Evolutionary conservation across 2,888 invertebrate species (phyloP).

Genomic region (Dasypolia templi): DNA sequence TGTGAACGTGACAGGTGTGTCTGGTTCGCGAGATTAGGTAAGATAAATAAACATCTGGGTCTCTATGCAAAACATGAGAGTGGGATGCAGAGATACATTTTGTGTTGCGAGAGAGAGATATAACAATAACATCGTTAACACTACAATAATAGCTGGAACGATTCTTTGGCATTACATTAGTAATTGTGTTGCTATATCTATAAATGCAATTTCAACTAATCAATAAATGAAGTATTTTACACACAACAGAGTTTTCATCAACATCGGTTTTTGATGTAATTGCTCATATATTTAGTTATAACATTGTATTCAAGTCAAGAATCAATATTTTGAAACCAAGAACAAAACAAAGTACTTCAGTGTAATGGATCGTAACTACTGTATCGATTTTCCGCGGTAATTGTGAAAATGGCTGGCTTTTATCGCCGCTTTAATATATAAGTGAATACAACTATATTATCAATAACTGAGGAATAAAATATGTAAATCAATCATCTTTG

Average conservation of each 20-base stretch:
- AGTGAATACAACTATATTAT: slow-evolving; percentile 51
- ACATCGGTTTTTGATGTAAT: not conserved
- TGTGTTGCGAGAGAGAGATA: slow-evolving; percentile 25
- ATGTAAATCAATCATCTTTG: slow-evolving; percentile 12
- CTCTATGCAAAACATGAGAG: slow-evolving; percentile 27
- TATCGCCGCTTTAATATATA: slow-evolving; percentile 51
- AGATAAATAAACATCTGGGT: slow-evolving; percentile 39
- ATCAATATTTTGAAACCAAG: not conserved
- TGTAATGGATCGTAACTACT: slow-evolving; percentile 67
- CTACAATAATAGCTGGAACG: slow-evolving; percentile 33
- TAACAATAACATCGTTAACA: slow-evolving; percentile 30
- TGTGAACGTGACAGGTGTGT: slow-evolving; percentile 69
- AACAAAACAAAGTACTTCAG: not conserved
- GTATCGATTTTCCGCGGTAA: slow-evolving; percentile 78
- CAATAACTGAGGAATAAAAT: slow-evolving; percentile 23
- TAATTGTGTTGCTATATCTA: slow-evolving; percentile 16
- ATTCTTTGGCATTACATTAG: slow-evolving; percentile 54
- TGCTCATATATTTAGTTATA: not conserved
- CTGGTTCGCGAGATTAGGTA: slow-evolving; percentile 21
- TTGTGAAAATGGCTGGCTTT: slow-evolving; percentile 66
- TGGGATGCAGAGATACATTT: not conserved
- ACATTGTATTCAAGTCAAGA: not conserved
- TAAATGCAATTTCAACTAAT: slow-evolving; percentile 37
- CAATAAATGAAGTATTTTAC: not conserved
- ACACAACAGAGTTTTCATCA: not conserved